Evolutionary conservation across 2,797 vertebrate genomes (phyloP).

Genomic region (Sarcoramphus papa): DNA sequence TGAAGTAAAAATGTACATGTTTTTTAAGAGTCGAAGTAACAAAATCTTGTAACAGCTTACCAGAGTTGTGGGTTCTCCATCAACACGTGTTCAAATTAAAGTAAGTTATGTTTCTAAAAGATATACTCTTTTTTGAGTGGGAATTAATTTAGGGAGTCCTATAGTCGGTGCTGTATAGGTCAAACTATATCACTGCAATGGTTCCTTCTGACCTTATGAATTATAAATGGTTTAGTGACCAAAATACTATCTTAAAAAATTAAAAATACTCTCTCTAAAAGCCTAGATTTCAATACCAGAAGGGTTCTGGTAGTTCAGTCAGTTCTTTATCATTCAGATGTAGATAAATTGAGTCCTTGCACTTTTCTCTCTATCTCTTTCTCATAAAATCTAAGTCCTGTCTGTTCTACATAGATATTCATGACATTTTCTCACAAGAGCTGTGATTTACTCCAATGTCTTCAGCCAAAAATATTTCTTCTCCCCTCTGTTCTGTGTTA

Average conservation of each 20-base stretch:
- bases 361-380: constrained; percentile 42
- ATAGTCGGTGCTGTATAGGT: background rate
- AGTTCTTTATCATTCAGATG: constrained; percentile 43
- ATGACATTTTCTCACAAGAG: constrained; percentile 58
- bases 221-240: constrained; percentile 12
- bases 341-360: constrained; percentile 54
- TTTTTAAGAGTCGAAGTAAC: background rate
- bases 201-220: background rate
- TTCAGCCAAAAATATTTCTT: constrained; percentile 59
- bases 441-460: constrained; percentile 46
- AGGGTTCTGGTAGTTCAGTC: constrained; percentile 2
- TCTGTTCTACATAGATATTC: constrained; percentile 40
- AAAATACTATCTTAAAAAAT: constrained; percentile 35
- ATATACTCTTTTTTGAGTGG: background rate
- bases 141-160: background rate
- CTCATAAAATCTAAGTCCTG: constrained; percentile 49
- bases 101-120: background rate
- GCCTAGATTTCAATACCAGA: constrained; percentile 23
- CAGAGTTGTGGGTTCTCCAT: background rate
- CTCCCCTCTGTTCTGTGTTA: constrained; percentile 25
- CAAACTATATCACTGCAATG: background rate
- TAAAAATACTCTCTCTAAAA: background rate
- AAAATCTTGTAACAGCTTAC: background rate
- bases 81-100: background rate
- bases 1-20: background rate